A percentile compares a stretch with the other conserved stretches of the same genome.
phyloP scores from a whole-genome alignment of 2,797 vertebrate genomes.

The Tragelaphus oryx region DNA sequence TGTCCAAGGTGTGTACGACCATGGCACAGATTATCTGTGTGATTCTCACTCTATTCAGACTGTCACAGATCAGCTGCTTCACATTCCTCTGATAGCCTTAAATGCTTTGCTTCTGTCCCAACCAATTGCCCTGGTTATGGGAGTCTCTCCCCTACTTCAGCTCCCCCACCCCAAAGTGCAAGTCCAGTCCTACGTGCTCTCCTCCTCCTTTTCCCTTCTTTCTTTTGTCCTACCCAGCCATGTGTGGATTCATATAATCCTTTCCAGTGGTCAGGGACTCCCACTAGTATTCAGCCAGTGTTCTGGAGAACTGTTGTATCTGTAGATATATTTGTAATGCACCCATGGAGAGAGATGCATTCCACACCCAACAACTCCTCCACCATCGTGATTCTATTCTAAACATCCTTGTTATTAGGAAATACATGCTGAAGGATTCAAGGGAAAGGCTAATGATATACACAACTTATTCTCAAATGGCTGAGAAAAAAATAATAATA shows the following conservation, averaged over 20 bases:
- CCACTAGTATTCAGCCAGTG: neutral
- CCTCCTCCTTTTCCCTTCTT: neutral
- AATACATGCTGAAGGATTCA: neutral
- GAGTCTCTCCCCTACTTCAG: neutral
- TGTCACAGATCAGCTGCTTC: neutral
- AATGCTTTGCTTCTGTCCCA: neutral
- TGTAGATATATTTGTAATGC: neutral
- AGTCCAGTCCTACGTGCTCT: neutral
- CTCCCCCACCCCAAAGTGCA: neutral
- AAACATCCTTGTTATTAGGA: neutral
- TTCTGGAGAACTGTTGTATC: neutral
- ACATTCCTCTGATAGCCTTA: neutral
- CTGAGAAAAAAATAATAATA: neutral
- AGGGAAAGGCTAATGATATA: neutral
- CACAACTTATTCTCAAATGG: neutral
- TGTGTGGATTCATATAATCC: neutral
- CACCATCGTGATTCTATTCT: neutral
- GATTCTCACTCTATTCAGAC: neutral
- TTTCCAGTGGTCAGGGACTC: neutral
- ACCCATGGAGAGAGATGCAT: neutral
- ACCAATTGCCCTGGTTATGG: neutral
- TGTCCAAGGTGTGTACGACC: neutral
- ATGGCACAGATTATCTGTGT: neutral
- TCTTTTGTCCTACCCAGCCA: neutral
- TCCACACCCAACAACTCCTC: neutral